Evolutionary conservation across 2,797 vertebrate species (phyloP).

Genomic region (Enteromius fasciolatus): DNA sequence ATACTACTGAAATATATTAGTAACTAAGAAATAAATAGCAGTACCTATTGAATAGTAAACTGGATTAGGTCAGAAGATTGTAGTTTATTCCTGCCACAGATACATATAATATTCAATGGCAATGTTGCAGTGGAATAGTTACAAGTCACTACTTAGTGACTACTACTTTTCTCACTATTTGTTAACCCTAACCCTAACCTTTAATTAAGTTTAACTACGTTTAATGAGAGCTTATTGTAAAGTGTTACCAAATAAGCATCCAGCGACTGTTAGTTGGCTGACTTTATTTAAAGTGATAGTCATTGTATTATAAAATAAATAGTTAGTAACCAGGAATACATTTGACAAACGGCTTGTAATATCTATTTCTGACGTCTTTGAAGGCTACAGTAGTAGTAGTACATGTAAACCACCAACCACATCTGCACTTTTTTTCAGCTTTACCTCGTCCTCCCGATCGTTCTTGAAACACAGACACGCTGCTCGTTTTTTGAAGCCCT

Average conservation of each 20-base stretch:
- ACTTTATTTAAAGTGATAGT: neutral
- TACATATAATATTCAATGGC: neutral
- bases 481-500: constrained; percentile 93
- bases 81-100: neutral
- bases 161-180: neutral
- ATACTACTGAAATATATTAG: neutral
- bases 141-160: neutral
- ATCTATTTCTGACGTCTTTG: neutral
- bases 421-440: constrained; percentile 36
- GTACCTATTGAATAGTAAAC: no score
- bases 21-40: neutral
- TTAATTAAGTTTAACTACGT: neutral
- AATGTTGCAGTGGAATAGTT: neutral
- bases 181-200: no score
- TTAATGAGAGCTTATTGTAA: neutral
- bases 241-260: neutral
- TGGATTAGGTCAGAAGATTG: neutral
- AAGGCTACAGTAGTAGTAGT: neutral
- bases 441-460: constrained; percentile 92
- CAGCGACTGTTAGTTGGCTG: neutral
- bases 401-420: constrained; percentile 5
- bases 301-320: neutral
- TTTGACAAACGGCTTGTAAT: neutral
- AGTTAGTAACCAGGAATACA: neutral
- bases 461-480: constrained; percentile 91